Conservation (phyloP, 1,140 invertebrate genomes). For the Drosophila gunungcola region DNA sequence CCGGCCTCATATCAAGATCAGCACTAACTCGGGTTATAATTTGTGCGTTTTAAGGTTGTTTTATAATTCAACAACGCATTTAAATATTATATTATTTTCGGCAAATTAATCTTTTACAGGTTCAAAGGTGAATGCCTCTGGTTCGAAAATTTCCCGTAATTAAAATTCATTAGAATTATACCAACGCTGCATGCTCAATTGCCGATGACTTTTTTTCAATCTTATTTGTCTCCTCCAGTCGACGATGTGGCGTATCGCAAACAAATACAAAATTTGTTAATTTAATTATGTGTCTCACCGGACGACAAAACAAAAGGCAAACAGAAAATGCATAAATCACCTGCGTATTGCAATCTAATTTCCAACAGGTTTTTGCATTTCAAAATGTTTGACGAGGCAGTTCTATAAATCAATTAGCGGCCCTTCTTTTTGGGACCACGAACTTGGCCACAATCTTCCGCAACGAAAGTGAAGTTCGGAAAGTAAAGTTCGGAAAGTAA, state of each 20-base stretch:
- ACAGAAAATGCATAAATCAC: conserved; percentile 34
- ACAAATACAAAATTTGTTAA: conserved; percentile 47
- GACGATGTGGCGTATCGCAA: conserved; percentile 20
- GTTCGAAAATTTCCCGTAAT: conserved; percentile 18
- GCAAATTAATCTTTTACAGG: background rate
- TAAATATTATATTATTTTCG: background rate
- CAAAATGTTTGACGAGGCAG: background rate
- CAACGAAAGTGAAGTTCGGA: conserved; percentile 19
- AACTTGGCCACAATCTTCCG: conserved; percentile 16
- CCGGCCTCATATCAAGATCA: conserved; percentile 34
- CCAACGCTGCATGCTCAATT: conserved; percentile 20
- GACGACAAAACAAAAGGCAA: conserved; percentile 18
- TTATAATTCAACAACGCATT: background rate
- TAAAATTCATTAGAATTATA: conserved; percentile 33
- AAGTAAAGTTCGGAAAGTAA: conserved; percentile 54
- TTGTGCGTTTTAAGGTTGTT: background rate
- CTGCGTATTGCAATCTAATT: conserved; percentile 30
- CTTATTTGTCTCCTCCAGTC: conserved; percentile 35
- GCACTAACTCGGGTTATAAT: conserved; percentile 9
- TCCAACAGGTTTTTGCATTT: conserved; percentile 39
- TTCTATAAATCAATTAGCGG: conserved; percentile 40
- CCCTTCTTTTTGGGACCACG: conserved; percentile 6
- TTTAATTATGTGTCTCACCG: conserved; percentile 40
- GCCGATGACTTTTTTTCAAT: conserved; percentile 20
- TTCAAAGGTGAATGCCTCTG: conserved; percentile 10